Evolutionary conservation across 2,113 vertebrate species (phyloP).

Genomic region (Haplochromis burtoni): DNA sequence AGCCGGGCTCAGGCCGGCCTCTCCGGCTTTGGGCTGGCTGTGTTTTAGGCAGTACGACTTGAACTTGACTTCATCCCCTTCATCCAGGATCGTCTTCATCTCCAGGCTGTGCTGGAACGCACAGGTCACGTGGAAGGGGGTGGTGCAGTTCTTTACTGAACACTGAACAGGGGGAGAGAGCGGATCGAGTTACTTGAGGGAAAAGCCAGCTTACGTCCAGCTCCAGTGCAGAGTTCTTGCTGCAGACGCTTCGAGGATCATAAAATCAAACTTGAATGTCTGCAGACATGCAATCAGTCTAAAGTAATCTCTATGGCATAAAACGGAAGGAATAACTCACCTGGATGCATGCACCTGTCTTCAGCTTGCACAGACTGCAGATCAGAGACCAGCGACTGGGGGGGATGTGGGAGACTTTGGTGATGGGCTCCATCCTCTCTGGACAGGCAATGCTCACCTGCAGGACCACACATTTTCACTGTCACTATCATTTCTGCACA

Average conservation of each 20-base stretch:
- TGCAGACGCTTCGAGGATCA: not conserved
- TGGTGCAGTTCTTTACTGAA: conserved; percentile 96
- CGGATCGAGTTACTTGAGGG: not conserved
- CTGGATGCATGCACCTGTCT: conserved; percentile 97
- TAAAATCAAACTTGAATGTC: not conserved
- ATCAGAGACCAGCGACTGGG: conserved; percentile 96
- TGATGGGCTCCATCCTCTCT: conserved; percentile 98
- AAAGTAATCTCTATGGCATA: not conserved
- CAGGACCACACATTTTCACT: not conserved
- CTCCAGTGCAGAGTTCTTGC: not conserved
- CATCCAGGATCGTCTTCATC: conserved; percentile 97
- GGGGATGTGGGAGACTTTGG: conserved; percentile 95
- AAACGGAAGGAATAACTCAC: conserved; percentile 49
- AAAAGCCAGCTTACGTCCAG: not conserved
- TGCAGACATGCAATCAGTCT: not conserved
- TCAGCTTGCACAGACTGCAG: conserved; percentile 93
- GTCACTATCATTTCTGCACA: not conserved
- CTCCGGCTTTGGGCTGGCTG: conserved; percentile 83
- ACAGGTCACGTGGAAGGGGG: conserved; percentile 98
- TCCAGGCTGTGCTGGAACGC: conserved; percentile 96
- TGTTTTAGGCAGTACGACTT: conserved; percentile 97
- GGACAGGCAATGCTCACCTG: conserved; percentile 97
- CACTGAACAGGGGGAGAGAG: conserved; percentile 71
- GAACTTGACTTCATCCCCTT: conserved; percentile 95
- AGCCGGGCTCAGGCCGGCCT: conserved; percentile 68